Conservation (phyloP, 2,797 vertebrate genomes). For the Catharus ustulatus region DNA sequence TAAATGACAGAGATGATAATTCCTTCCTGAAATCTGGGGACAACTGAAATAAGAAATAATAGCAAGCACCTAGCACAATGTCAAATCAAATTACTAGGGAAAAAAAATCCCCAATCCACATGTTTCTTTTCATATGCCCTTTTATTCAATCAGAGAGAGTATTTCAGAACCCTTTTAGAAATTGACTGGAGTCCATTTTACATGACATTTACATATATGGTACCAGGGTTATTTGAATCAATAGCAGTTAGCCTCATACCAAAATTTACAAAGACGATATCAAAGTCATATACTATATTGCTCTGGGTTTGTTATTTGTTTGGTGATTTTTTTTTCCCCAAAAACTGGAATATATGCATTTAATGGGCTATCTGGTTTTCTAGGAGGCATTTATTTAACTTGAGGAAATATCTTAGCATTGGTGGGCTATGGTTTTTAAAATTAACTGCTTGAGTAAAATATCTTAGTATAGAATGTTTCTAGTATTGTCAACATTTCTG, state of each 20-base stretch:
- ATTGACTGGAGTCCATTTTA: not conserved
- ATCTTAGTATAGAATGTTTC: not conserved
- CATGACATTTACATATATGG: not conserved
- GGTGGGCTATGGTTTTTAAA: not conserved
- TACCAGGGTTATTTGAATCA: not conserved
- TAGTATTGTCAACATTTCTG: not conserved
- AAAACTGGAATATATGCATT: not conserved
- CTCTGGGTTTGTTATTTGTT: not conserved
- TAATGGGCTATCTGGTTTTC: not conserved
- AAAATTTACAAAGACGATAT: not conserved
- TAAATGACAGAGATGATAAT: not conserved
- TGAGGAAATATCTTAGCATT: not conserved
- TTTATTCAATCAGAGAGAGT: not conserved
- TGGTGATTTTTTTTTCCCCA: not conserved
- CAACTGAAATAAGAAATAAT: not conserved
- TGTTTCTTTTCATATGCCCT: not conserved
- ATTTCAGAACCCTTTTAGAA: not conserved
- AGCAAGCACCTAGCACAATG: not conserved
- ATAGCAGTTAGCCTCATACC: not conserved
- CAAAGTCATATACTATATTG: not conserved
- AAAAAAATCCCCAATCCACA: not conserved
- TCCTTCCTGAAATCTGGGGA: not conserved
- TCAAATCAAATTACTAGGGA: not conserved
- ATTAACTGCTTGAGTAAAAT: not conserved
- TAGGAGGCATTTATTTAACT: not conserved